Evolutionary conservation across 53 echinoderm and acorn worm species (phyloP).

Genomic region (Crossaster papposus): DNA sequence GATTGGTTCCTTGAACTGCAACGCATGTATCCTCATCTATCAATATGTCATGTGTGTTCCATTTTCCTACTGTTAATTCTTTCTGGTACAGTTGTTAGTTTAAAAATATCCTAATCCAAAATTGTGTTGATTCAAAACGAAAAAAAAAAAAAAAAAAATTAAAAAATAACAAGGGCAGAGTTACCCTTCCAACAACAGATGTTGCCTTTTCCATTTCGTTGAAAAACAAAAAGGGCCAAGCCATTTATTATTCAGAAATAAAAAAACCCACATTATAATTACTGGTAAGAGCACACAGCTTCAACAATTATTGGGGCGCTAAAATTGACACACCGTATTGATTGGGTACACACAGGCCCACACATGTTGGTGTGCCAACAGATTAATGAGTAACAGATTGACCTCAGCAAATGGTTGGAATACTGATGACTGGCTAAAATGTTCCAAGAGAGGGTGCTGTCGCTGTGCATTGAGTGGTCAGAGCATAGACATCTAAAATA

Average conservation of each 20-base stretch:
- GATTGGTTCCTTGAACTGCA: background rate
- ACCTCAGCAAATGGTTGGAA: background rate
- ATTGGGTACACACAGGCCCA: conserved; percentile 31
- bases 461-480: conserved; percentile 4
- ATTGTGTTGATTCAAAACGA: background rate
- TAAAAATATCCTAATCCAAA: background rate
- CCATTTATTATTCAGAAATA: conserved; percentile 11
- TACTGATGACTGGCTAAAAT: conserved; percentile 3
- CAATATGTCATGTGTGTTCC: background rate
- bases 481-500: no score
- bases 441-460: conserved; percentile 37
- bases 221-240: background rate
- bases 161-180: background rate
- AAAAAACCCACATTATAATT: conserved; percentile 27
- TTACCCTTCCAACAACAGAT: background rate
- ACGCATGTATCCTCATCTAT: background rate
- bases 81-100: background rate
- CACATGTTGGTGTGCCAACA: background rate
- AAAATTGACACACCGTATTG: conserved; percentile 36
- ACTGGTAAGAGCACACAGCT: conserved; percentile 23
- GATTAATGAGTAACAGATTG: conserved; percentile 37
- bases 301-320: conserved; percentile 23
- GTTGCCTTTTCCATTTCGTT: conserved; percentile 9
- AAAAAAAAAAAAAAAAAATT: background rate
- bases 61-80: background rate